These are phyloP conservation scores for Menidia beryllina DNA, from an alignment of 2,113 vertebrate genomes.

Conservation along the genomic window DNA sequence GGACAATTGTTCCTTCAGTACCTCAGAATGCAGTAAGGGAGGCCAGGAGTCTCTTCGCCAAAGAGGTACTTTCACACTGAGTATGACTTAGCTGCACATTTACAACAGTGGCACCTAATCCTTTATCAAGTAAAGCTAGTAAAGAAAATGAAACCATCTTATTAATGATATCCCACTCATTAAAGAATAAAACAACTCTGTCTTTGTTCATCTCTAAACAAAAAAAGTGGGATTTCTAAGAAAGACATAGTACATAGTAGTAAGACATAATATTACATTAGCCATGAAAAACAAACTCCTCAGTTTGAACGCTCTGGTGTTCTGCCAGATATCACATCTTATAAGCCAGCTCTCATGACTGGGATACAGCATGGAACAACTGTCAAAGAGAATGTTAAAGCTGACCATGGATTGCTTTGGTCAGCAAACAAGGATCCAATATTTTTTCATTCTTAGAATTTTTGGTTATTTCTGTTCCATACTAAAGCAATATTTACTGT, in stretches of 20 bases:
- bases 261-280: slow-evolving; percentile 2
- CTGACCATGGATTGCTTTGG: slow-evolving; percentile 23
- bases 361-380: slow-evolving; percentile 17
- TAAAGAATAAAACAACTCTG: too few relatives aligned
- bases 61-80: slow-evolving; percentile 85
- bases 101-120: too few relatives aligned
- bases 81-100: too few relatives aligned
- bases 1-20: slow-evolving; percentile 89
- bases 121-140: too few relatives aligned
- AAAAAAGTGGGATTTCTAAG: too few relatives aligned
- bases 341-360: slow-evolving; percentile 36
- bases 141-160: too few relatives aligned
- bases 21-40: slow-evolving; percentile 92
- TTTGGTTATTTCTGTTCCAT: slow-evolving; percentile 15
- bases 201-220: too few relatives aligned
- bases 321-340: slow-evolving; percentile 29
- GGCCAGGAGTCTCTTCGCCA: slow-evolving; percentile 93
- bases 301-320: slow-evolving; percentile 9
- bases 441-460: slow-evolving; percentile 5
- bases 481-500: neutral
- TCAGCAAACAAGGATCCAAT: slow-evolving; percentile 43
- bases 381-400: slow-evolving; percentile 24
- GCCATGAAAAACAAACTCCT: slow-evolving; percentile 35
- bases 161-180: too few relatives aligned
- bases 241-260: neutral